Evolutionary conservation across 92 coral and sea anemone species (phyloP), one percentile per base, ranked within the genome.

Genomic region (Bergia puertoricense): DNA sequence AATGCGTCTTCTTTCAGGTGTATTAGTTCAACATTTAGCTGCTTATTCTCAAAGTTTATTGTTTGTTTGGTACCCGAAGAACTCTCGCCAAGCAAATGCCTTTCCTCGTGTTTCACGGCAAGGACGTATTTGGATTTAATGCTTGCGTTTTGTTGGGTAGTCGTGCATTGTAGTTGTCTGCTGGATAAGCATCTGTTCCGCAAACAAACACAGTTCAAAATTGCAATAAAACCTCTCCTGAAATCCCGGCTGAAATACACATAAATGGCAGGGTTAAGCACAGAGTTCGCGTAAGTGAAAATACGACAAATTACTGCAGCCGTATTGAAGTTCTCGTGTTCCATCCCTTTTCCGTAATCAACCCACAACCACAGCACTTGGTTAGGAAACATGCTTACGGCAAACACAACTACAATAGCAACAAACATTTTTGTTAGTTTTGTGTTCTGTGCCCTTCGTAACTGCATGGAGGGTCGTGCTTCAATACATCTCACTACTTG

Each of bases 391-490:
- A 91, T 94, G 51, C 95, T 85, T 40, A 94, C 65, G 6, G 98
- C 98, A 85, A 96, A 96, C 36, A 96, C 95, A 18, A 93, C 91
- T 1, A 96, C 96, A 6, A 96, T 95, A 8, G 93, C 91, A 22
- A 93, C 89, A 74, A 96, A 96, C 98, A 96, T 96, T 85, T 95
- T 96, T 80, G 97, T 92, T 54, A 95, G 91, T 37, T 84, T 94
- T 20, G 91, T 74, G 91, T 96, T 96, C 81, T 96, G 98, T 74
- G 95, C 98, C 43, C 88, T 92, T 50, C 98, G 84, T 15, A 69
- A 18, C 65, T 88, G 86, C 41, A 75, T 22, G 3, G 81, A 56
- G 36, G 85, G 59, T 11, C 22, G 23, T 81, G 30, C 71, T 10
- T 54, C 38, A 48, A 43, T 16, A 41, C 18, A 6, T 18, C n/a